Evolutionary conservation across 2,113 vertebrate species (phyloP).

Genomic region (Notothenia rossii): DNA sequence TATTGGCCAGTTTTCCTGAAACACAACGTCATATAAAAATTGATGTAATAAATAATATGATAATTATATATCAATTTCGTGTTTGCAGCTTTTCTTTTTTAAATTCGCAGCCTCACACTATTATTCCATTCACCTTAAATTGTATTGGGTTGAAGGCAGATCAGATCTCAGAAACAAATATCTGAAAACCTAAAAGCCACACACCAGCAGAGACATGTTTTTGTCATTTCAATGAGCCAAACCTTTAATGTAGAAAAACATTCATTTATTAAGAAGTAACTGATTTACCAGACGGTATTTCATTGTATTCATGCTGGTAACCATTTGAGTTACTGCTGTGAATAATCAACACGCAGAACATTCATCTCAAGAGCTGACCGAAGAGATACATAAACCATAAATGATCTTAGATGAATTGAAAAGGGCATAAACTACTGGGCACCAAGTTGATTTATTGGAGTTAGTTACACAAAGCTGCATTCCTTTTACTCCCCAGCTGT

Average conservation of each 20-base stretch:
- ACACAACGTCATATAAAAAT: not conserved
- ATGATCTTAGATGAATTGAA: conserved; percentile 6
- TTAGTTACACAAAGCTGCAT: conserved; percentile 57
- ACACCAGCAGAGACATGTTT: not conserved
- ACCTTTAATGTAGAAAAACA: conserved; percentile 6
- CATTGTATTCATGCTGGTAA: conserved; percentile 19
- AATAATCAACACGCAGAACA: conserved; percentile 40
- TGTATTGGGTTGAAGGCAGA: not conserved
- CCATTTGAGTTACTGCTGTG: conserved; percentile 39
- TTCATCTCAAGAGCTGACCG: conserved; percentile 40
- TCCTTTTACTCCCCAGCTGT: conserved; percentile 30
- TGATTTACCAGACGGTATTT: conserved; percentile 25
- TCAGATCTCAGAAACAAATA: not conserved
- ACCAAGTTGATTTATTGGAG: conserved; percentile 49
- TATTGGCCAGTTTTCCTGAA: not conserved
- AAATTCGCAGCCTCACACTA: no score
- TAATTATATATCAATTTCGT: not conserved
- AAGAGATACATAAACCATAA: conserved; percentile 30
- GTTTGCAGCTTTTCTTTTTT: not conserved
- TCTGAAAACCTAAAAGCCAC: not conserved
- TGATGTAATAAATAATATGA: not conserved
- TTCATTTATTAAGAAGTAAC: conserved; percentile 1
- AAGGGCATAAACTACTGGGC: conserved; percentile 30
- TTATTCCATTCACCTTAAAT: not conserved
- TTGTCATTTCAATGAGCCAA: not conserved